Evolutionary conservation across 1,140 invertebrate species (phyloP).

Genomic region (Drosophila obscura): DNA sequence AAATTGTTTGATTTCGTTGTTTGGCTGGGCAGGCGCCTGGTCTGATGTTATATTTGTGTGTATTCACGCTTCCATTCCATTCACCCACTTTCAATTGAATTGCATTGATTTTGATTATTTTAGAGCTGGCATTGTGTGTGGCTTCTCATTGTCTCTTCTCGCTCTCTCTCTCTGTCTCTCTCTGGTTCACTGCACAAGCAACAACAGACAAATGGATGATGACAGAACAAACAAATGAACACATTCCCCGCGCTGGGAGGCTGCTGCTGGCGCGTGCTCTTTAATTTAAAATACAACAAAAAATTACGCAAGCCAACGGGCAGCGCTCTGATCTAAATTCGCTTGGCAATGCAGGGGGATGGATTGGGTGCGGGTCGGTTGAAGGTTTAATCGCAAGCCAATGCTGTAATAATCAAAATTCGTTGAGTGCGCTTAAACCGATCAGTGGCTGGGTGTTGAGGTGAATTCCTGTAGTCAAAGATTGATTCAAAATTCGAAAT

Average conservation of each 20-base stretch:
- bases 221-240: not conserved
- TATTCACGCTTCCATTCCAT: constrained; percentile 2
- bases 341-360: not conserved
- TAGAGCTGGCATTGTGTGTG: constrained; percentile 36
- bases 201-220: constrained; percentile 1
- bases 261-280: constrained; percentile 65
- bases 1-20: constrained; percentile 39
- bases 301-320: constrained; percentile 43
- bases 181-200: constrained; percentile 60
- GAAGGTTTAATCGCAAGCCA: no score
- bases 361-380: no score
- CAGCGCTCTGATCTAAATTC: constrained; percentile 2
- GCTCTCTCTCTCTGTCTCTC: constrained; percentile 22
- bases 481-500: no score
- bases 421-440: no score
- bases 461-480: no score
- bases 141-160: constrained; percentile 21
- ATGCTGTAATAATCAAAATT: no score
- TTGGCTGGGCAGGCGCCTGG: constrained; percentile 56
- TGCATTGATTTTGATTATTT: constrained; percentile 77
- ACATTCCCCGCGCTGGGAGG: constrained; percentile 5
- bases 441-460: no score
- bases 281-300: constrained; percentile 44
- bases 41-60: constrained; percentile 27
- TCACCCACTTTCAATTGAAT: constrained; percentile 64